Percentiles rank a stretch among this genome's conserved stretches.
Evolutionary conservation across 2,888 invertebrate species (phyloP).

Genomic region (Acronicta alni): DNA sequence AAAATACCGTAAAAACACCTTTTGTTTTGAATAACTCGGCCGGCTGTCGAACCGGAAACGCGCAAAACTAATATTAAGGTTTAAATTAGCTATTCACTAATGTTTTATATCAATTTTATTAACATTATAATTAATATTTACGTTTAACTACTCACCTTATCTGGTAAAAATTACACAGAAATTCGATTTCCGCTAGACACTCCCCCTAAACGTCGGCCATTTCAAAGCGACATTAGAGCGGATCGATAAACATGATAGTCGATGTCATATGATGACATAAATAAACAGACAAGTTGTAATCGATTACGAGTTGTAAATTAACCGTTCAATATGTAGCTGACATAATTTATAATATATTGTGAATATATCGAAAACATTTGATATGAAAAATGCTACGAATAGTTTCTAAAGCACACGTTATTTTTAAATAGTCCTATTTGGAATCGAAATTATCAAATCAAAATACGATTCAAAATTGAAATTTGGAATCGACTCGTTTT

Average conservation of each 20-base stretch:
- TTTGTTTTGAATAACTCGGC: constrained; percentile 86
- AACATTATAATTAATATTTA: constrained; percentile 40
- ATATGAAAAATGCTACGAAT: too few relatives aligned
- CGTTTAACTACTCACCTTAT: constrained; percentile 70
- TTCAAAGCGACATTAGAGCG: constrained; percentile 83
- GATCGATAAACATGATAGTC: constrained; percentile 68
- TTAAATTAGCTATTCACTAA: constrained; percentile 22
- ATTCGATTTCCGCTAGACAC: constrained; percentile 82
- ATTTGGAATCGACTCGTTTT: too few relatives aligned
- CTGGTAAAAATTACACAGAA: constrained; percentile 75
- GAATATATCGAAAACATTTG: too few relatives aligned
- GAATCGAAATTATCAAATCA: too few relatives aligned
- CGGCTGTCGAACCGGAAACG: constrained; percentile 82
- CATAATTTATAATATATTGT: too few relatives aligned
- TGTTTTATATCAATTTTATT: constrained; percentile 18
- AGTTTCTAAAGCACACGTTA: too few relatives aligned
- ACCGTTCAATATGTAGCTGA: too few relatives aligned
- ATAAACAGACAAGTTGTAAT: constrained; percentile 21
- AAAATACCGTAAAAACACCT: constrained; percentile 71
- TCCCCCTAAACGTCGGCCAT: constrained; percentile 89
- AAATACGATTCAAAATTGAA: too few relatives aligned
- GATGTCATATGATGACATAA: constrained; percentile 50
- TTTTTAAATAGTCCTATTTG: too few relatives aligned
- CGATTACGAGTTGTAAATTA: too few relatives aligned
- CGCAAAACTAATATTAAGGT: constrained; percentile 47